Evolutionary conservation across 2,888 invertebrate genomes (phyloP).

Genomic region (Caenorhabditis sp.): DNA sequence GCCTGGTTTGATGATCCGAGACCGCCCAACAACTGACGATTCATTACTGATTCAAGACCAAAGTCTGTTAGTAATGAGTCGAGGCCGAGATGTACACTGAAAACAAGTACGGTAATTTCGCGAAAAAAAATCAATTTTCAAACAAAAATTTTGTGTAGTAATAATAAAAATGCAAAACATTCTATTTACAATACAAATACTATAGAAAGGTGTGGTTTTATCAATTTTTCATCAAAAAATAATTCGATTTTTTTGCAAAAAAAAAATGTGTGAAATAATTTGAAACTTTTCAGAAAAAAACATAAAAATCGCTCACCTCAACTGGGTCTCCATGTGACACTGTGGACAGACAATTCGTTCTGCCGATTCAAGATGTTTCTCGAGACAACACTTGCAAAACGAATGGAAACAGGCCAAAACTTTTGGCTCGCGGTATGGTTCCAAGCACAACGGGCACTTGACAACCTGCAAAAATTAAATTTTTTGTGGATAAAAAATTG

Average conservation of each 20-base stretch:
- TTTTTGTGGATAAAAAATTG: neutral
- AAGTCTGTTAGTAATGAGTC: slow-evolving; percentile 78
- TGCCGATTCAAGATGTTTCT: slow-evolving; percentile 73
- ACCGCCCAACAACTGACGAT: slow-evolving; percentile 39
- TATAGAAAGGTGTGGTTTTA: too few species aligned
- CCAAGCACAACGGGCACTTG: slow-evolving; percentile 71
- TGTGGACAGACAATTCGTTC: slow-evolving; percentile 79
- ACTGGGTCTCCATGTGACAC: slow-evolving; percentile 73
- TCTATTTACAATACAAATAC: too few species aligned
- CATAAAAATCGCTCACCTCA: slow-evolving; percentile 71
- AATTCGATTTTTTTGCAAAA: too few species aligned
- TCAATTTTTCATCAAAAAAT: too few species aligned
- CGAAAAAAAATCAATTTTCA: neutral
- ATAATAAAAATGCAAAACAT: too few species aligned
- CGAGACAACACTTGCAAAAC: slow-evolving; percentile 84
- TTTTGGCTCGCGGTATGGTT: slow-evolving; percentile 80
- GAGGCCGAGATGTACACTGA: slow-evolving; percentile 72
- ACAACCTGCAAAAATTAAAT: slow-evolving; percentile 44
- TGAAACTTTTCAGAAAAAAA: slow-evolving; percentile 76
- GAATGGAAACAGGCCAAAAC: slow-evolving; percentile 84
- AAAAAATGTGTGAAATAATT: too few species aligned
- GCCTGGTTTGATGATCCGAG: neutral
- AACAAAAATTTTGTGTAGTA: neutral
- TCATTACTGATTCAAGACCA: slow-evolving; percentile 54
- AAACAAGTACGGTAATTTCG: slow-evolving; percentile 3